Evolutionary conservation across 1,140 invertebrate genomes (phyloP).

Genomic region (Sinella curviseta): DNA sequence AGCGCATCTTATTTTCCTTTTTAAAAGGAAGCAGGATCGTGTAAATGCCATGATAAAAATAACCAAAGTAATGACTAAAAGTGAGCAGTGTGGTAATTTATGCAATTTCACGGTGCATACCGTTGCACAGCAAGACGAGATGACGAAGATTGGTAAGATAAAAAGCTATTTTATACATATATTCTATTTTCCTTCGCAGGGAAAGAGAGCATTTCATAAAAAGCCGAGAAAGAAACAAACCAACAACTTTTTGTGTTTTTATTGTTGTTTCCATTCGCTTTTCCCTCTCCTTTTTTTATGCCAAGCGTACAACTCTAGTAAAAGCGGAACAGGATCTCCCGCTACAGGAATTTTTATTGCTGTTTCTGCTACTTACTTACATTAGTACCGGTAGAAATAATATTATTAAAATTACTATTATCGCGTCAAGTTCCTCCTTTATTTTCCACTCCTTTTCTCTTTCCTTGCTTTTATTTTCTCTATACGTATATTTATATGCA

Average conservation of each 20-base stretch:
- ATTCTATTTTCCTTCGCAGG: not conserved
- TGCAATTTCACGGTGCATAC: not conserved
- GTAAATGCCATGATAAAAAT: too few relatives aligned
- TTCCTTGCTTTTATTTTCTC: too few relatives aligned
- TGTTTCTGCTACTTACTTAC: not conserved
- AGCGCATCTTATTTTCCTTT: too few relatives aligned
- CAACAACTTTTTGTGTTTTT: slow-evolving; percentile 20
- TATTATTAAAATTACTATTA: slow-evolving; percentile 11
- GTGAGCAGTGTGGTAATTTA: not conserved
- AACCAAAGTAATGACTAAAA: not conserved
- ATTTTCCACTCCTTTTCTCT: not conserved
- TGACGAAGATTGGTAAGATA: not conserved
- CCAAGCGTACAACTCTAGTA: not conserved
- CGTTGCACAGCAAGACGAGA: not conserved
- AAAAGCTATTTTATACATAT: not conserved
- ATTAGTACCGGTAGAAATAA: not conserved
- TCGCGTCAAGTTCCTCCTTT: not conserved
- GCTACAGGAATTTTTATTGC: not conserved
- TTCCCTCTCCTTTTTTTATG: not conserved
- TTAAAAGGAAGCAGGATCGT: too few relatives aligned
- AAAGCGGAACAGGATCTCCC: not conserved
- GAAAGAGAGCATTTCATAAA: not conserved
- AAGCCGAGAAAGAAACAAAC: not conserved
- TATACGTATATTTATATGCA: too few relatives aligned
- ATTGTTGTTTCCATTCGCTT: slow-evolving; percentile 12